phyloP scores from a whole-genome alignment of 2,888 invertebrate species.

The Melanostoma scalare region DNA sequence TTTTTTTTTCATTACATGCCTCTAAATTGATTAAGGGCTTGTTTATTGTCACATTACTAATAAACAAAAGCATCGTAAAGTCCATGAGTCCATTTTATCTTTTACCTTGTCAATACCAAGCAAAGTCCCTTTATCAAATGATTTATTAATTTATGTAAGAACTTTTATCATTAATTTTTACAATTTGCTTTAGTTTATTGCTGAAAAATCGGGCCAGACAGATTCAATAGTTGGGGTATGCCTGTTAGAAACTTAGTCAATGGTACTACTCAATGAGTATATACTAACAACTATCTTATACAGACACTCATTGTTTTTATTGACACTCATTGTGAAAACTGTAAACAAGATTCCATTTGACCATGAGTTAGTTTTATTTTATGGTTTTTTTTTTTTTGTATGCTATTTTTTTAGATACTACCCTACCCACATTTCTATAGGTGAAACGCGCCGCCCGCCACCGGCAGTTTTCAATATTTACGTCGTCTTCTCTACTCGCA shows the following conservation, averaged over 20 bases:
- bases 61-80: too few species aligned
- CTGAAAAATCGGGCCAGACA: too few species aligned
- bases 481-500: conserved; percentile 1
- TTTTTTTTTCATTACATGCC: neutral
- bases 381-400: conserved; percentile 7
- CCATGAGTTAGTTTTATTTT: conserved; percentile 55
- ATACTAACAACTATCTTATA: neutral
- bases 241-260: conserved; percentile 5
- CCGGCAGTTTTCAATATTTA: conserved; percentile 30
- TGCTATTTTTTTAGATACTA: neutral
- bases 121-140: too few species aligned
- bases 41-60: neutral
- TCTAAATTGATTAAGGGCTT: neutral
- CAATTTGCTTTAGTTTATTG: too few species aligned
- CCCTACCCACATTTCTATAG: conserved; percentile 10
- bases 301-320: neutral
- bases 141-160: too few species aligned
- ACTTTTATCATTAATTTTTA: too few species aligned
- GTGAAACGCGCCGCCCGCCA: conserved; percentile 11
- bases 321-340: conserved; percentile 43
- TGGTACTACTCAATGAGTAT: neutral
- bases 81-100: too few species aligned
- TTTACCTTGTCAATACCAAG: too few species aligned
- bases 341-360: conserved; percentile 61
- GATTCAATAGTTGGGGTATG: too few species aligned